A percentile compares a stretch with the other conserved stretches of the same genome.
Conservation (phyloP, 2,888 invertebrate species). For the Disparrhopalites patrizii region DNA sequence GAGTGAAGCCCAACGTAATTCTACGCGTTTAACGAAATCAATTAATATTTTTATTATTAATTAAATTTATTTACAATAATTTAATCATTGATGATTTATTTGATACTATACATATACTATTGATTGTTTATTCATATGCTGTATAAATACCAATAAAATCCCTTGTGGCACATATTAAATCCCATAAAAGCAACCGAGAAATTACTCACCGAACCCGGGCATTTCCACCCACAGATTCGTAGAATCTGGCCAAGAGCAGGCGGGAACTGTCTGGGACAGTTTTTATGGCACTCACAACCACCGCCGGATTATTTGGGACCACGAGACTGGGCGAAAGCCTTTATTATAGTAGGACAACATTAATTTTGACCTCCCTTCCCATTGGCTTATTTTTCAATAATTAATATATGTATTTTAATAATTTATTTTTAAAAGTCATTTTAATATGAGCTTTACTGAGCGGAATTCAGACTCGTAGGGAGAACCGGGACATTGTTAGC, state of each 20-base stretch:
- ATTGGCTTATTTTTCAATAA: too few relatives aligned
- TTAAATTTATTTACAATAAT: neutral
- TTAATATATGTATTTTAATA: too few relatives aligned
- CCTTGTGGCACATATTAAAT: neutral
- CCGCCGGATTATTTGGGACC: neutral
- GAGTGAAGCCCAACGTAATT: neutral
- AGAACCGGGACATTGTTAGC: slow-evolving; percentile 37
- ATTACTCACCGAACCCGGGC: too few relatives aligned
- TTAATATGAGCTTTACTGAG: too few relatives aligned
- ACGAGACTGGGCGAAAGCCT: too few relatives aligned
- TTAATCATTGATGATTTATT: neutral
- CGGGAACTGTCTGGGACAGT: neutral
- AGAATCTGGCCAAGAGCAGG: neutral
- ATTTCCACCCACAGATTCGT: slow-evolving; percentile 1
- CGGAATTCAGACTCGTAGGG: too few relatives aligned
- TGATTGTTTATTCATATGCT: too few relatives aligned
- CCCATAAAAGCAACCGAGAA: too few relatives aligned
- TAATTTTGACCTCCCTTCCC: too few relatives aligned
- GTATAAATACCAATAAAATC: neutral
- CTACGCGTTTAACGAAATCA: neutral
- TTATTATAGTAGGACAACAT: too few relatives aligned
- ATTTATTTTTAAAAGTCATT: too few relatives aligned
- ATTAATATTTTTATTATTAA: neutral
- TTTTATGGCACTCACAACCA: slow-evolving; percentile 2
- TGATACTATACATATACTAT: too few relatives aligned